Conservation (phyloP, 1,140 invertebrate genomes). For the Drosophila burlai region DNA sequence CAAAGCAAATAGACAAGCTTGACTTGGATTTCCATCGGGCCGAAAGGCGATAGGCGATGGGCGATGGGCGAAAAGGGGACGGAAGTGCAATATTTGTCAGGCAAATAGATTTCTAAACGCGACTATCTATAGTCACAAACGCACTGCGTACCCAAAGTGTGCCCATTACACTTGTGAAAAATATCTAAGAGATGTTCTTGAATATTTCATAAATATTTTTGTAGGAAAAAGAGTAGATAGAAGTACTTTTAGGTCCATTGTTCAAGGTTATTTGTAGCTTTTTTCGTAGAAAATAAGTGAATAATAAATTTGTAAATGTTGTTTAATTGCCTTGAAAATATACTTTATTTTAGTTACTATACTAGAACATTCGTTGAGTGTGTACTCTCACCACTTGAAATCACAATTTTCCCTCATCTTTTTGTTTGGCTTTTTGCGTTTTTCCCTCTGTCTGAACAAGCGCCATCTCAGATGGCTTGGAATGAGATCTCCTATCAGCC, state of each 20-base stretch:
- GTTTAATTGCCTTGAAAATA: background rate
- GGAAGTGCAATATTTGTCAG: constrained; percentile 77
- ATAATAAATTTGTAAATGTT: background rate
- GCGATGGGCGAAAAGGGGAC: constrained; percentile 6
- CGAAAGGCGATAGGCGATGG: background rate
- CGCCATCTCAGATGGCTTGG: constrained; percentile 12
- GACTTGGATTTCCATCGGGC: constrained; percentile 67
- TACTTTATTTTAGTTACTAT: too few species aligned
- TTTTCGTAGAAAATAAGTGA: background rate
- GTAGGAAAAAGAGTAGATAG: background rate
- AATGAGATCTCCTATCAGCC: constrained; percentile 26
- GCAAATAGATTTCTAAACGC: constrained; percentile 77
- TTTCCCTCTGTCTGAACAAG: constrained; percentile 2
- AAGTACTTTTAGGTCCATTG: background rate
- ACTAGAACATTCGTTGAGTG: background rate
- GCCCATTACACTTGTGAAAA: constrained; percentile 5
- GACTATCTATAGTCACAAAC: constrained; percentile 36
- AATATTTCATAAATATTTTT: background rate
- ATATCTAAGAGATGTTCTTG: background rate
- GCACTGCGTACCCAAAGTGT: constrained; percentile 18
- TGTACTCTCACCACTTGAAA: constrained; percentile 1
- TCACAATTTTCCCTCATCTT: background rate
- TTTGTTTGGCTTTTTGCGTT: constrained; percentile 1
- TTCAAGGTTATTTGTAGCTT: background rate
- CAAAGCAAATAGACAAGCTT: constrained; percentile 76